Evolutionary conservation across 2,113 vertebrate genomes (phyloP), one percentile per base, ranked within the genome.

Genomic region (Gavialis gangeticus): DNA sequence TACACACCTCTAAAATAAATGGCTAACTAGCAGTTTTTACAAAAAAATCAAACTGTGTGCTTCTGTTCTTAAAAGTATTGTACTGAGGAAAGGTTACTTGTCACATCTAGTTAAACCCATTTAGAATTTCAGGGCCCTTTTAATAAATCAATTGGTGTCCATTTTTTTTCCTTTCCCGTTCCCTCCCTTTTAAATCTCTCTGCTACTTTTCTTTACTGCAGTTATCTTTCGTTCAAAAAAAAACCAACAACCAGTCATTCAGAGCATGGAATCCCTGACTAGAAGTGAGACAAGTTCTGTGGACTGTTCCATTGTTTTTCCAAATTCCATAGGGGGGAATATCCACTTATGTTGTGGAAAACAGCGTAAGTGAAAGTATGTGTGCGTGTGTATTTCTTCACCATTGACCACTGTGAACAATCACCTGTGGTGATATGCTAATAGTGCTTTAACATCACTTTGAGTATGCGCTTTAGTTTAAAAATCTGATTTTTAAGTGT

Each of bases 401-500:
- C 34, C 21, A 8, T 73, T 37, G 24, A 3, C 63, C 80, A 12
- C 19, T 55, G 30, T 90, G 82, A 93, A 58, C n/a, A 85, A 75
- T 12, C 27, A 59, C 90, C 94, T 92, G 3, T 93, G 87, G 81
- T 64, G 83, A 15, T 82, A 64, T 82, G 87, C 78, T 94, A 87
- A 87, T 83, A 93, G 58, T 69, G 85, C 95, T 94, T 46, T 84
- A 30, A 21, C 34, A 27, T 28, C 85, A 71, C 60, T 4, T 88
- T 46, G 62, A 85, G 4, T 90, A 95, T 67, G 91, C 69, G 79
- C 93, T 90, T 94, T 28, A 69, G 10, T 5, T 69, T 19, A 37
- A 37, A 89, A 95, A 87, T 83, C 56, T 76, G 73, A 69, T 75
- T 85, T 22, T 84, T 92, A 90, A 95, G 79, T 69, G 19, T 93